Evolutionary conservation across 2,113 vertebrate genomes (phyloP).

Genomic region (Mormoops blainvillei): DNA sequence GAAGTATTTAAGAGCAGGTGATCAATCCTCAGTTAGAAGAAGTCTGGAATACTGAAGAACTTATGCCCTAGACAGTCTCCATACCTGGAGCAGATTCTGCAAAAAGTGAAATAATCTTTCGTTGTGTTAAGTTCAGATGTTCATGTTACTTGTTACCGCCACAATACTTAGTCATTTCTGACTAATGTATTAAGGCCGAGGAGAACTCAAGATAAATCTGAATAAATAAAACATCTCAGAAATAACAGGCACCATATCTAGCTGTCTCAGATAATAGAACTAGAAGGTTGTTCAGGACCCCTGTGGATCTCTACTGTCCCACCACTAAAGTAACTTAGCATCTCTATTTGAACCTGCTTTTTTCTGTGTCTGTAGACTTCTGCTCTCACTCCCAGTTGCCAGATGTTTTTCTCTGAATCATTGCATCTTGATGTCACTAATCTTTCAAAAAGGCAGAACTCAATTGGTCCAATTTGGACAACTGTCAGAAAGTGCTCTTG

Average conservation of each 20-base stretch:
- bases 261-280: not conserved
- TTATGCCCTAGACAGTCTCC: not conserved
- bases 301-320: not conserved
- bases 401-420: not conserved
- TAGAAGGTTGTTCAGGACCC: not conserved
- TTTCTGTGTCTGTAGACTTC: not conserved
- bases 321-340: not conserved
- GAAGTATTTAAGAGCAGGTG: not conserved
- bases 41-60: not conserved
- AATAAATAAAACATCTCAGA: not conserved
- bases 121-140: not conserved
- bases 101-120: not conserved
- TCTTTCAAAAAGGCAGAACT: not conserved
- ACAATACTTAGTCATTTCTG: not conserved
- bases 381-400: not conserved
- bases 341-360: not conserved
- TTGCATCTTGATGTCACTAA: not conserved
- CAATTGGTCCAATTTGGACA: not conserved
- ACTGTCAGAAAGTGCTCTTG: slow-evolving; percentile 6
- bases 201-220: not conserved
- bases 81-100: not conserved
- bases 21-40: not conserved
- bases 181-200: not conserved
- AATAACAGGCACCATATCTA: not conserved
- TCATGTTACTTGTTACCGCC: not conserved